Percentiles rank a stretch among this genome's conserved stretches.
phyloP scores from a whole-genome alignment of 2,797 vertebrate species.

The Tiaroga cobitis region DNA sequence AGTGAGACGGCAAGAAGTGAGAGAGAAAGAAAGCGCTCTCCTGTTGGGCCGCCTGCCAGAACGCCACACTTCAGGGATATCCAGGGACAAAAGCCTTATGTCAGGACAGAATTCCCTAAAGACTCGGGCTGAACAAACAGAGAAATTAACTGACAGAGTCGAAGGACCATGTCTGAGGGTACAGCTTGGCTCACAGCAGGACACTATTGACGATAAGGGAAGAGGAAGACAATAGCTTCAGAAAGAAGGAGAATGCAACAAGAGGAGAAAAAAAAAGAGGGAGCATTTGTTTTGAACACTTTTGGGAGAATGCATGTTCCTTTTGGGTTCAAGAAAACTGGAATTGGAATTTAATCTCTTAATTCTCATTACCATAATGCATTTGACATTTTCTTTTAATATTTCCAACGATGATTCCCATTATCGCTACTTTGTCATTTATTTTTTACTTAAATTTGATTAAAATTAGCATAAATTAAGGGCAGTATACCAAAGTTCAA shows the following conservation, averaged over 20 bases:
- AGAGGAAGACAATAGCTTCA: constrained; percentile 6
- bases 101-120: constrained; percentile 40
- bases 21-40: constrained; percentile 38
- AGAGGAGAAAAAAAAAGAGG: neutral
- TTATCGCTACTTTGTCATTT: neutral
- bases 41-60: constrained; percentile 52
- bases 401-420: too few relatives aligned
- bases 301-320: neutral
- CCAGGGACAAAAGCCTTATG: constrained; percentile 48
- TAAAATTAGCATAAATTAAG: neutral
- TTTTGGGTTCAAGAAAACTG: neutral
- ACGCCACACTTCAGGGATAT: constrained; percentile 51
- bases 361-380: too few relatives aligned
- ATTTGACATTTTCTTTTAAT: too few relatives aligned
- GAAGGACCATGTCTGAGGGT: neutral
- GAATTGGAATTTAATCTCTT: neutral
- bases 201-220: constrained; percentile 9
- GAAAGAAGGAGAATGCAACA: neutral
- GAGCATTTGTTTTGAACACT: neutral
- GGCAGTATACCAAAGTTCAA: neutral
- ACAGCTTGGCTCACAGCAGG: constrained; percentile 39
- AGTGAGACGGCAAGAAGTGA: constrained; percentile 45
- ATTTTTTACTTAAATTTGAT: neutral
- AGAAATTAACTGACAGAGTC: constrained; percentile 33
- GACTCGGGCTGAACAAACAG: constrained; percentile 28